phyloP scores from a whole-genome alignment of 2,888 invertebrate genomes.

The Platycheirus albimanus region DNA sequence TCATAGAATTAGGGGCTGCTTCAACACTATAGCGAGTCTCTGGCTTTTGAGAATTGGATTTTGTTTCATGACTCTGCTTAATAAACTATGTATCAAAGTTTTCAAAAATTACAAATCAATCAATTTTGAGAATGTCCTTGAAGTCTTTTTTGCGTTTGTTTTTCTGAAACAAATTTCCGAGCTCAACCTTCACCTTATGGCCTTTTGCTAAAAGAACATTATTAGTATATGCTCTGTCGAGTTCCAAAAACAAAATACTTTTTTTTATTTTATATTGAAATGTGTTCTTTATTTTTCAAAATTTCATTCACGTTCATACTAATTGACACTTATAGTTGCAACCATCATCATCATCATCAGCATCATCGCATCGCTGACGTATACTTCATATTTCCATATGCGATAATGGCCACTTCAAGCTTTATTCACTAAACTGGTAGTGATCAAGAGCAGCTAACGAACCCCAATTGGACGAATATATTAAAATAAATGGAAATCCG shows the following conservation, averaged over 20 bases:
- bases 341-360: constrained; percentile 34
- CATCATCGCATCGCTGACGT: constrained; percentile 5
- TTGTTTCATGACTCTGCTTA: too few relatives aligned
- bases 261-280: constrained; percentile 10
- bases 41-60: too few relatives aligned
- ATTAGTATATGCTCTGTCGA: neutral
- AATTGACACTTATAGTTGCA: constrained; percentile 66
- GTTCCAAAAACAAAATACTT: constrained; percentile 2
- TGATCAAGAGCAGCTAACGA: constrained; percentile 70
- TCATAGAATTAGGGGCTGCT: too few relatives aligned
- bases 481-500: constrained; percentile 62
- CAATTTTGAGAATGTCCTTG: too few relatives aligned
- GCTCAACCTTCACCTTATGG: constrained; percentile 19
- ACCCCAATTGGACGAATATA: constrained; percentile 68
- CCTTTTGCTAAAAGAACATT: neutral
- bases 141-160: too few relatives aligned
- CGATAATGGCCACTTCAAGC: constrained; percentile 61
- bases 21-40: too few relatives aligned
- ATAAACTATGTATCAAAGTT: too few relatives aligned
- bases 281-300: neutral
- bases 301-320: constrained; percentile 47
- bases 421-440: constrained; percentile 63
- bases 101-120: too few relatives aligned
- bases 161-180: too few relatives aligned
- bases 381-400: constrained; percentile 48